A percentile compares a stretch with the other conserved stretches of the same genome.
Conservation (phyloP, 1,140 invertebrate species). For the Patella vulgata region DNA sequence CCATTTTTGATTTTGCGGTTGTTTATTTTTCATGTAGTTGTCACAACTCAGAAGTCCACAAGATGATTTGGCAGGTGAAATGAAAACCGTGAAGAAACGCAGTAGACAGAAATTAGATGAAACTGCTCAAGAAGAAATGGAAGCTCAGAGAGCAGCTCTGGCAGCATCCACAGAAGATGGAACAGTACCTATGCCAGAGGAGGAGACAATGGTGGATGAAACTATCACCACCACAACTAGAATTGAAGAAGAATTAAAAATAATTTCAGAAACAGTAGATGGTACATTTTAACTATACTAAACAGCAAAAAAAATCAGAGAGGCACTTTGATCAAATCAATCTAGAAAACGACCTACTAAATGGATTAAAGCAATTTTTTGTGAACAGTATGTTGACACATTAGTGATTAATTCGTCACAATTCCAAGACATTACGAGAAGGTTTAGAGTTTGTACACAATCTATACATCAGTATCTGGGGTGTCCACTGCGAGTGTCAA, state of each 20-base stretch:
- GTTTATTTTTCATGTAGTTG: no score
- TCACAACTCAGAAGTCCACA: constrained; percentile 46
- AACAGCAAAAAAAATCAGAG: neutral
- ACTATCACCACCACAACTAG: neutral
- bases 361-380: no score
- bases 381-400: no score
- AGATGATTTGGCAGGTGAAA: constrained; percentile 45
- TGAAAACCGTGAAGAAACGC: constrained; percentile 42
- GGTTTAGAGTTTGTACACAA: no score
- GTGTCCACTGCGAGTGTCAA: no score
- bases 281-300: no score
- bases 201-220: constrained; percentile 8
- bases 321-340: no score
- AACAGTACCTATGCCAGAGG: constrained; percentile 33
- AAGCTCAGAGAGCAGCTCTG: constrained; percentile 12
- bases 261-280: neutral
- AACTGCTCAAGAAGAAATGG: constrained; percentile 34
- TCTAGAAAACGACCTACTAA: no score
- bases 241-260: neutral
- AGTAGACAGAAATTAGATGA: constrained; percentile 46
- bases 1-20: no score
- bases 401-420: no score
- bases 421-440: no score
- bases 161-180: constrained; percentile 37
- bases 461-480: no score